Evolutionary conservation across 2,888 invertebrate species (phyloP), one percentile per base, ranked within the genome.

Genomic region (Galeopsomyia nigrocyanea): DNA sequence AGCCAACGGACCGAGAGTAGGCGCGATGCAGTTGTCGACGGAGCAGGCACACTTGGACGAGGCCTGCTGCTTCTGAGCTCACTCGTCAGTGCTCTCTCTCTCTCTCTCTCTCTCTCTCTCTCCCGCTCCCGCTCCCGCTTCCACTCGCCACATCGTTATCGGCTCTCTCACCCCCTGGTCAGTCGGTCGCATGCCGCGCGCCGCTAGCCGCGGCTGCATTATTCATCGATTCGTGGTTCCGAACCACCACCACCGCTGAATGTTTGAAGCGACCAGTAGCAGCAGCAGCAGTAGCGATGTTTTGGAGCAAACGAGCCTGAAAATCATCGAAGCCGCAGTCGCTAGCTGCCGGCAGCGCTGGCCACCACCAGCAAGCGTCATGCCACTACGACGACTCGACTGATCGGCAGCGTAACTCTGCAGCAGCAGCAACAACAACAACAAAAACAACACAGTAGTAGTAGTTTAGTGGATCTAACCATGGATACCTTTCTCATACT

Each of bases 401-500:
- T n/a, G 55, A 19, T 31, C 22, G 17, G 19, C 46, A 13, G 53
- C 26, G 13, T 2, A 19, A 19, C 64, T 39, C 53, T 21, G 39
- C 49, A 13, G n/a, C 51, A 16, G 53, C 39, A 6, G 26, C 16
- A 26, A 14, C 58, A 31, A 39, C 39, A 19, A 46, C 46, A 58
- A 58, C 49, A 22, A 3, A 17, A 21, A 22, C 7, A 49, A 2
- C 60, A 21, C n/a, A n/a, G n/a, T n/a, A n/a, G n/a, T n/a, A n/a
- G n/a, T n/a, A n/a, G n/a, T n/a, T n/a, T n/a, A n/a, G n/a, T n/a
- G n/a, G n/a, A n/a, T n/a, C n/a, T n/a, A 64, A 55, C 78, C 68
- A 91, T 91, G 91, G 91, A 91, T 89, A 91, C 91, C 84, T 90
- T 91, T 83, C 87, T 91, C 83, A 89, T 91, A 81, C 88, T 91